Evolutionary conservation across 2,888 invertebrate species (phyloP), one percentile per base, ranked within the genome.

Genomic region (Netelia inedita): DNA sequence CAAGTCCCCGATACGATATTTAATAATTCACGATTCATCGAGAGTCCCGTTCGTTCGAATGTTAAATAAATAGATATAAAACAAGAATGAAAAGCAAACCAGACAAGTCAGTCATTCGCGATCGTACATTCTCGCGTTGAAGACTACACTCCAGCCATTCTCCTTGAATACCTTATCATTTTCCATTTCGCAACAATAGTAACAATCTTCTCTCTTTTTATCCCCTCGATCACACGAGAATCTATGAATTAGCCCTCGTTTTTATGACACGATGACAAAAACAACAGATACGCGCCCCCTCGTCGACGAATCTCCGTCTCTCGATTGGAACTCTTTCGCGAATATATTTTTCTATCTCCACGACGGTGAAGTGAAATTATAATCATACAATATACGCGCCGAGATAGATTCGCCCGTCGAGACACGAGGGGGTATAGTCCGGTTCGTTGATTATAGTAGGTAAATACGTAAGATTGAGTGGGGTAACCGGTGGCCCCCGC

Each of bases 391-490:
- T 50, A 74, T 57, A 59, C 55, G 61, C 43, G 69, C 19, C 43
- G 61, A 46, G 46, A 73, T 69, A 43, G 81, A 75, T 76, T 53
- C 63, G 50, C 28, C 65, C 35, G 74, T 21, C 74, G 43, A 57
- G 65, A 59, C 71, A 71, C 23, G 75, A 66, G 79, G 59, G 71
- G 59, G 71, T 46, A 50, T 82, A 53, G 71, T 75, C 74, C 50
- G 85, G 79, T 82, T 65, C 65, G 85, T 72, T 85, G 82, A 82
- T 87, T 87, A 84, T 86, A 84, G 86, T 82, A 82, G 84, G 85
- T 82, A 86, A 86, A 86, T 87, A 86, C 80, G 75, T 80, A 81
- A 87, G 80, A 86, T 87, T 79, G 85, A 84, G 82, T 79, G 59
- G 82, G 71, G 74, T 82, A 85, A 78, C 74, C 78, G 79, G 65